Base-by-base conservation (phyloP, 2,888 invertebrate genomes). In the Eupithecia subfuscata region DNA sequence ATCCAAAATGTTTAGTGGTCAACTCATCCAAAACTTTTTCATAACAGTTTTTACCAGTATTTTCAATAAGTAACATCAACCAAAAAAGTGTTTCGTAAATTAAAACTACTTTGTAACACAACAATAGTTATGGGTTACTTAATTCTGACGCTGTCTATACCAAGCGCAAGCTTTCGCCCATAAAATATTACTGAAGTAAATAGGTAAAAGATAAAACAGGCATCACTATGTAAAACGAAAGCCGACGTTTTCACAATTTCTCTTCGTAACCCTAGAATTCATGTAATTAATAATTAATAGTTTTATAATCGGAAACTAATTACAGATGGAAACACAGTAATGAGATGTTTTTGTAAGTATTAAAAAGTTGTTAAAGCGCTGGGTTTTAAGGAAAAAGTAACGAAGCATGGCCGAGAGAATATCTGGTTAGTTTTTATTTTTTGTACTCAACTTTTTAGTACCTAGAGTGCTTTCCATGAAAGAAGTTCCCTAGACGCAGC, bases 261-360 rank as follows among this genome's bases (percentile, higher is more conserved):
- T 60, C 22, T 60, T 14, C 25, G 14, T 60, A 60, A 60, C 60
- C 60, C 60, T 14, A 22, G 22, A 56, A 25, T 22, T 60, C 11
- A 56, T 60, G 14, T 14, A 25, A 14, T 25, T 25, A 25, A 2
- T 60, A 60, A 56, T 56, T 8, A 60, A 60, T 12, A 60, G 56
- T 60, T 60, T 60, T 60, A 60, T 25, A 60, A 60, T 22, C 56
- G 56, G 12, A 60, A 60, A 60, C 22, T 60, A 60, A 60, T 60
- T 60, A 60, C 56, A 60, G 12, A 25, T 60, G 56, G 22, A 60
- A 60, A 25, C 11, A 56, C 56, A 60, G 56, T 25, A 25, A 60
- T 60, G 12, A 25, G 25, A 60, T 25, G 22, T 60, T 60, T 25
- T n/a, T 52, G 11, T 52, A 22, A 48, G 11, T 25, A 12, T 2